Evolutionary conservation across 1,140 invertebrate species (phyloP).

Genomic region (Artemia franciscana): DNA sequence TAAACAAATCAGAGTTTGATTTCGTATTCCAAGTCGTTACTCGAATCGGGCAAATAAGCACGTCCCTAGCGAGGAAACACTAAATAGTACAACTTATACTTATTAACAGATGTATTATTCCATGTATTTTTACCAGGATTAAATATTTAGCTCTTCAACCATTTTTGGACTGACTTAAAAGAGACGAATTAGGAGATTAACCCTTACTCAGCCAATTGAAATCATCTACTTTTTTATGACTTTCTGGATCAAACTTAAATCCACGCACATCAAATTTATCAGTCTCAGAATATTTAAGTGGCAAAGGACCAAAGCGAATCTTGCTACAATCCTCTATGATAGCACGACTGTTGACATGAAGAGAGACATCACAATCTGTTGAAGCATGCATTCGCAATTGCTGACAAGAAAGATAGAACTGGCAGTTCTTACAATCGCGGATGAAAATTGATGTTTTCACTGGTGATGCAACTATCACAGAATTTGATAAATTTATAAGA

Average conservation of each 20-base stretch:
- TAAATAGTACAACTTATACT: too few species aligned
- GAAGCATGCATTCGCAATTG: conserved; percentile 74
- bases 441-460: conserved; percentile 75
- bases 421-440: conserved; percentile 52
- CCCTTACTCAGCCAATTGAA: conserved; percentile 82
- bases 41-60: too few species aligned
- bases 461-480: conserved; percentile 37
- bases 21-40: too few species aligned
- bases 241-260: conserved; percentile 46
- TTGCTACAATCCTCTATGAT: conserved; percentile 76
- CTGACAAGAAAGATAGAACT: conserved; percentile 71
- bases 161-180: conserved; percentile 18
- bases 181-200: conserved; percentile 68
- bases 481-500: conserved; percentile 1
- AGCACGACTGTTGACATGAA: conserved; percentile 75
- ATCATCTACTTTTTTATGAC: conserved; percentile 65
- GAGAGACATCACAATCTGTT: conserved; percentile 47
- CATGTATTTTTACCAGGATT: not conserved
- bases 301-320: conserved; percentile 61
- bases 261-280: conserved; percentile 45
- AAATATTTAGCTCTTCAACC: not conserved
- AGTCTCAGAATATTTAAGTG: conserved; percentile 36
- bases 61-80: too few species aligned
- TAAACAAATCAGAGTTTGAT: too few species aligned
- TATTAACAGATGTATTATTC: too few species aligned